A percentile compares a stretch with the other conserved stretches of the same genome.
Conservation (phyloP, 2,888 invertebrate genomes). For the Epirrhoe tristata region DNA sequence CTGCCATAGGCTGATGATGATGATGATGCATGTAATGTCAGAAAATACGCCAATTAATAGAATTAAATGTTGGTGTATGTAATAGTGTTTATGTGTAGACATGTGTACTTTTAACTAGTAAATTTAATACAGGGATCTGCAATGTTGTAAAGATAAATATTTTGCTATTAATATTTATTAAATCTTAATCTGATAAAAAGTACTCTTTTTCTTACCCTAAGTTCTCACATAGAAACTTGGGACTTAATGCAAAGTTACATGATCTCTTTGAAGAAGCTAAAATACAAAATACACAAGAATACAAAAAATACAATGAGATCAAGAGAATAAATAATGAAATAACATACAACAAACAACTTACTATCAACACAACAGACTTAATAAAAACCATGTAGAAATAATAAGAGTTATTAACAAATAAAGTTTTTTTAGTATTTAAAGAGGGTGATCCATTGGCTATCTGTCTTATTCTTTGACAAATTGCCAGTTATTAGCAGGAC, state of each 20-base stretch:
- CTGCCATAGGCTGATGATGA: too few species aligned
- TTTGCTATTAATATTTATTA: slow-evolving; percentile 27
- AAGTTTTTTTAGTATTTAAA: neutral
- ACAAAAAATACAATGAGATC: slow-evolving; percentile 22
- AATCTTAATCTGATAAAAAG: slow-evolving; percentile 20
- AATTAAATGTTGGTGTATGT: neutral
- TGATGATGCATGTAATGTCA: neutral
- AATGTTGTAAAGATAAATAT: slow-evolving; percentile 4
- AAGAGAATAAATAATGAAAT: slow-evolving; percentile 16
- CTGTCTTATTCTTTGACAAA: too few species aligned
- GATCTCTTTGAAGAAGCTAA: slow-evolving; percentile 18
- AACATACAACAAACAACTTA: slow-evolving; percentile 11
- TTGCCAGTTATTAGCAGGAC: too few species aligned
- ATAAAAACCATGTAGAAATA: neutral
- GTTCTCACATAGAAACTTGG: slow-evolving; percentile 28
- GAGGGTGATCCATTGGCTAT: too few species aligned
- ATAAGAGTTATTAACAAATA: neutral
- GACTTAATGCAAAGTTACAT: slow-evolving; percentile 22
- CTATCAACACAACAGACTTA: slow-evolving; percentile 6
- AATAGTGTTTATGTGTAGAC: neutral
- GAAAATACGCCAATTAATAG: neutral
- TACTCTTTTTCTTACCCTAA: slow-evolving; percentile 12
- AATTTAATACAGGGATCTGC: slow-evolving; percentile 3
- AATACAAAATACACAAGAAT: slow-evolving; percentile 10
- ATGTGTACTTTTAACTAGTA: neutral